Evolutionary conservation across 2,888 invertebrate species (phyloP).

Genomic region (Ellobium chinense): DNA sequence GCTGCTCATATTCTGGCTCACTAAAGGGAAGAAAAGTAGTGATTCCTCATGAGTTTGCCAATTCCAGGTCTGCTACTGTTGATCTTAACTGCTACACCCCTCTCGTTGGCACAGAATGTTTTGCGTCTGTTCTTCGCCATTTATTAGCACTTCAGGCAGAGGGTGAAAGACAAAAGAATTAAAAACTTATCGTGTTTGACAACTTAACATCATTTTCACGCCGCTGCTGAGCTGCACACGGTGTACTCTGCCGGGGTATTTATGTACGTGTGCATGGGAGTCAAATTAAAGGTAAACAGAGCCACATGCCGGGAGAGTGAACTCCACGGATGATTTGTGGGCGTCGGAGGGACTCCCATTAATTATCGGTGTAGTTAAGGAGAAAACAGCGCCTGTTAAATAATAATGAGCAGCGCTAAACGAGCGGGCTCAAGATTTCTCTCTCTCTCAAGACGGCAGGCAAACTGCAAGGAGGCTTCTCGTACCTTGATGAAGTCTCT

Average conservation of each 20-base stretch:
- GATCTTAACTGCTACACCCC: too few relatives aligned
- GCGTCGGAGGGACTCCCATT: not conserved
- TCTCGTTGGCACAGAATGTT: too few relatives aligned
- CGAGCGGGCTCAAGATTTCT: not conserved
- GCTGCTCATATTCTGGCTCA: too few relatives aligned
- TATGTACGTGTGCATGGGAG: not conserved
- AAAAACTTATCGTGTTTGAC: not conserved
- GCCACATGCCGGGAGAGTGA: not conserved
- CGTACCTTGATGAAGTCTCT: too few relatives aligned
- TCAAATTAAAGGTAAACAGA: constrained; percentile 31
- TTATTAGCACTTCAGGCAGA: not conserved
- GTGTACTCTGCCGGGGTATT: not conserved
- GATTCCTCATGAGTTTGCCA: too few relatives aligned
- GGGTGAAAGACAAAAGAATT: not conserved
- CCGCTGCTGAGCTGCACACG: not conserved
- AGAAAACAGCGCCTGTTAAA: not conserved
- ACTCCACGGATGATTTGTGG: constrained; percentile 1
- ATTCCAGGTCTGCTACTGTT: too few relatives aligned
- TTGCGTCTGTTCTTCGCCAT: not conserved
- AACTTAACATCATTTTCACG: not conserved
- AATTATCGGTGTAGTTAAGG: constrained; percentile 17
- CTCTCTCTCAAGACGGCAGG: not conserved
- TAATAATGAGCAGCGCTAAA: not conserved
- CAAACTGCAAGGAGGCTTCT: not conserved
- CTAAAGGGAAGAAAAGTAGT: too few relatives aligned